phyloP scores from a whole-genome alignment of 2,888 invertebrate genomes.

The Spilosoma lubricipeda region DNA sequence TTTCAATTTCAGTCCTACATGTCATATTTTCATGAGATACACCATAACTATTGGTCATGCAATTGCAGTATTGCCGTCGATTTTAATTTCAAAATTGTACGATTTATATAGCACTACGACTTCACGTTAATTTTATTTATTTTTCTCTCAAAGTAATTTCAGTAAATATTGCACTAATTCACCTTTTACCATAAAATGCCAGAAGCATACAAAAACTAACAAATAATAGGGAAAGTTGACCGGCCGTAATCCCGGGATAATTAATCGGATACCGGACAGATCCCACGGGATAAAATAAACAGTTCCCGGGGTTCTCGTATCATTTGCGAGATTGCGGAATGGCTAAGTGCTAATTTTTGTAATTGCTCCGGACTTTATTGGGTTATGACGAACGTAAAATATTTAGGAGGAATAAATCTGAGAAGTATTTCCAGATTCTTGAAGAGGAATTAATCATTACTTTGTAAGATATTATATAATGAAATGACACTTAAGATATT shows the following conservation, averaged over 20 bases:
- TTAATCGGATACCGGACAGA: conserved; percentile 59
- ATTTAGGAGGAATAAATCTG: conserved; percentile 14
- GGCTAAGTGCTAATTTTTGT: conserved; percentile 73
- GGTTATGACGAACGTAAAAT: conserved; percentile 33
- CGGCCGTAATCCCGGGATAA: conserved; percentile 53
- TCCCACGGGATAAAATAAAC: conserved; percentile 66
- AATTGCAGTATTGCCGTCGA: too few relatives aligned
- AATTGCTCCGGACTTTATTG: conserved; percentile 60
- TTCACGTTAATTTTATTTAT: background rate
- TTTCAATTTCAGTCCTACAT: too few relatives aligned
- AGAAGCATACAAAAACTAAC: conserved; percentile 37
- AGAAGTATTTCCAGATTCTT: conserved; percentile 32
- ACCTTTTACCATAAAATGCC: background rate
- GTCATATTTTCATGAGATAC: too few relatives aligned
- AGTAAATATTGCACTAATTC: background rate
- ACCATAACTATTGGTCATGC: too few relatives aligned
- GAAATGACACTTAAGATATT: background rate
- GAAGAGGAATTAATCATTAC: conserved; percentile 27
- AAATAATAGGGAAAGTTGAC: conserved; percentile 47
- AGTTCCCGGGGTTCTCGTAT: conserved; percentile 54
- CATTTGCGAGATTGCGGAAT: conserved; percentile 72
- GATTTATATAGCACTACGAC: background rate
- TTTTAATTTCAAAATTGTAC: too few relatives aligned
- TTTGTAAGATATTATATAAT: conserved; percentile 16
- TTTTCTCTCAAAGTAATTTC: background rate